Evolutionary conservation across 2,888 invertebrate genomes (phyloP), one percentile per base, ranked within the genome.

Genomic region (Leptinotarsa juncta): DNA sequence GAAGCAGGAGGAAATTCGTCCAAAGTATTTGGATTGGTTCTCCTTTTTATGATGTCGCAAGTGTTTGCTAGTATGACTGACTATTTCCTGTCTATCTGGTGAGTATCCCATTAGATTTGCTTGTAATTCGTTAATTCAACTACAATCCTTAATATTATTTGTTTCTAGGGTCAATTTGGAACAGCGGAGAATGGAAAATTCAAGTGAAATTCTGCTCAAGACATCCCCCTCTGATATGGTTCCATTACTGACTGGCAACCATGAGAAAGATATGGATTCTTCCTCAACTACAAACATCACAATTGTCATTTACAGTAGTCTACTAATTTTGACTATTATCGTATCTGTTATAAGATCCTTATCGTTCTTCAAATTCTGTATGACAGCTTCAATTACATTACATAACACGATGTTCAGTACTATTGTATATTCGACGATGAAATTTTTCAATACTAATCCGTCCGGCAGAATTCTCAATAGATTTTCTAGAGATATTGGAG

Each of bases 31-130:
- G 53, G 70, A 10, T 53, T 81, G 16, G 57, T 78, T 23, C 18
- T 73, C 10, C 90, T 93, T 48, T 94, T 93, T 79, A 80, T 93
- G 23, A 77, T 92, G 0, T 90, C 95, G 1, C 96, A 96, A 87
- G 81, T 91, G 7, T 87, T 93, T 55, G 94, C 93, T 1, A 95
- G 95, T 15, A 91, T 91, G 7, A 91, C 93, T 1, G 96, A 96
- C 86, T 95, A 92, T 88, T 96, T 94, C 89, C 91, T 95, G 10
- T 91, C 94, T 7, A 92, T 91, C 83, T 96, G 95, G 95, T 93
- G 82, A 88, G 88, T 83, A 48, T 60, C 50, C 16, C 3, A 50
- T 15, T 15, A 14, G 15, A 15, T 14, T 50, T 50, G 14, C 50
- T 15, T 50, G 16, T 50, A 4, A 4, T 50, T 50, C 50, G 4